Percentiles rank a stretch among this genome's conserved stretches.
phyloP scores from a whole-genome alignment of 2,888 invertebrate genomes.

The Sepiola atlantica region DNA sequence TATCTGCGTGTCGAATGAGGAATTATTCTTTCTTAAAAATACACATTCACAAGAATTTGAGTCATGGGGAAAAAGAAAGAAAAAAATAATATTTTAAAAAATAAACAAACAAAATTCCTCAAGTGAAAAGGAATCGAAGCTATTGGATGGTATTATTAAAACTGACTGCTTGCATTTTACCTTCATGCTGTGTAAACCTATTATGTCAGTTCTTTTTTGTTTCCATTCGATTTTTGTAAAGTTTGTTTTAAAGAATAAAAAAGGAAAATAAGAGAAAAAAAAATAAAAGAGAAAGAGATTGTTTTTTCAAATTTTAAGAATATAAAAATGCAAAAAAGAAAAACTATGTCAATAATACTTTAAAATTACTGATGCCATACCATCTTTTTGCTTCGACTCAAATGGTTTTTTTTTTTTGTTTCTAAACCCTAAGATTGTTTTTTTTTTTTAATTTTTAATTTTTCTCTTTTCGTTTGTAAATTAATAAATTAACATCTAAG shows the following conservation, averaged over 20 bases:
- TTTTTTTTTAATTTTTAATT: background rate
- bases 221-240: background rate
- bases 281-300: background rate
- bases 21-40: background rate
- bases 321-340: background rate
- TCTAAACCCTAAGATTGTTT: background rate
- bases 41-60: background rate
- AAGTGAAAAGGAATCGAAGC: background rate
- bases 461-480: background rate
- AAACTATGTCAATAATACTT: background rate
- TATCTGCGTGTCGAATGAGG: background rate
- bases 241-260: background rate
- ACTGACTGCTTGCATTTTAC: background rate
- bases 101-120: background rate
- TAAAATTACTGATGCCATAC: background rate
- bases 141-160: background rate
- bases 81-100: background rate
- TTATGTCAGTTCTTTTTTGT: background rate
- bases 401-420: background rate
- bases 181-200: background rate
- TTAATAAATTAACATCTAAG: conserved; percentile 16
- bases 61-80: background rate
- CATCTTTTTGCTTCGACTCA: background rate
- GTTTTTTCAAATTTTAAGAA: background rate
- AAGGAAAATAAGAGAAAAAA: too few species aligned